These are phyloP conservation scores for Synanthedon tipuliformis DNA, from an alignment of 2,888 invertebrate species.

Conservation along the genomic window DNA sequence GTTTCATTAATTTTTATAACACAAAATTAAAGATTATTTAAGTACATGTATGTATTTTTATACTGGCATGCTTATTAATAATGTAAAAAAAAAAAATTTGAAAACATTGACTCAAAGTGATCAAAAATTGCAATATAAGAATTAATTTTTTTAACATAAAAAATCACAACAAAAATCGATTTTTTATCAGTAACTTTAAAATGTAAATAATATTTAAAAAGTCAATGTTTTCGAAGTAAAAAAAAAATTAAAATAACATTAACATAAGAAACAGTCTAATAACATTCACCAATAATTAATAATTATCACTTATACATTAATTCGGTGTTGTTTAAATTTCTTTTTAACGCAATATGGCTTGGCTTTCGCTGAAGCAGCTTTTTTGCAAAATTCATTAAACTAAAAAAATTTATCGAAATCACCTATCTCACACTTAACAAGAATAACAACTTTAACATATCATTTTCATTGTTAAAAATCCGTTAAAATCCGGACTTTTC, in stretches of 20 bases:
- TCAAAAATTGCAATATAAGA: no score
- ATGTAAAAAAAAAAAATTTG: constrained; percentile 4
- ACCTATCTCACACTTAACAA: constrained; percentile 2
- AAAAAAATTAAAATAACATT: neutral
- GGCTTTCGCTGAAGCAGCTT: constrained; percentile 62
- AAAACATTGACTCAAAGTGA: no score
- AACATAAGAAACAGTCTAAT: constrained; percentile 16
- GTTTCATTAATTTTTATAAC: constrained; percentile 35
- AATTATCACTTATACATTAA: neutral
- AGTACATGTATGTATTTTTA: constrained; percentile 4
- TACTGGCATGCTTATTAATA: constrained; percentile 25
- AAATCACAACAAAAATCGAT: no score
- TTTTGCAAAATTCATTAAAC: constrained; percentile 23
- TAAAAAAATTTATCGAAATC: neutral
- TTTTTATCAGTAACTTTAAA: no score
- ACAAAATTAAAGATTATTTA: constrained; percentile 6
- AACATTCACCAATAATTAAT: neutral
- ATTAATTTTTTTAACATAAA: no score
- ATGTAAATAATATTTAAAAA: no score
- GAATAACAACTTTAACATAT: neutral
- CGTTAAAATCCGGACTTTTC: constrained; percentile 39
- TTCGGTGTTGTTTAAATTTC: neutral
- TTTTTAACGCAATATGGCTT: constrained; percentile 17
- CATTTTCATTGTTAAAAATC: constrained; percentile 21
- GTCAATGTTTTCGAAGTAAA: no score